These are phyloP conservation scores for Drosophila tripunctata DNA, from an alignment of 2,888 invertebrate genomes.

Conservation along the genomic window DNA sequence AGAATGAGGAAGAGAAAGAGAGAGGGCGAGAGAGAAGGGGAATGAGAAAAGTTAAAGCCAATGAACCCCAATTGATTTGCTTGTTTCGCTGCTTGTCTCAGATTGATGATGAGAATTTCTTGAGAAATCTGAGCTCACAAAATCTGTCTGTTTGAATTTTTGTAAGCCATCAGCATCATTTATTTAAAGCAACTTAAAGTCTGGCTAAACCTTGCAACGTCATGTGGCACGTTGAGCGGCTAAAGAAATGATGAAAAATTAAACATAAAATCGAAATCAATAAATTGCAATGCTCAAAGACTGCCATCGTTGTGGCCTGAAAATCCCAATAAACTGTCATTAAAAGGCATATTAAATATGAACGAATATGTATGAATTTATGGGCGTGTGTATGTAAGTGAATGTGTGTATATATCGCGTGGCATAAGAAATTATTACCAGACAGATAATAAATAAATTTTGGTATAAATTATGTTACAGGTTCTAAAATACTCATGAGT, in stretches of 20 bases:
- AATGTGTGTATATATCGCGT: not conserved
- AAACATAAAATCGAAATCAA: conserved; percentile 67
- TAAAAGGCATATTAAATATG: conserved; percentile 64
- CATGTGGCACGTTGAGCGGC: conserved; percentile 34
- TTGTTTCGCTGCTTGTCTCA: not conserved
- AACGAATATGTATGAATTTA: conserved; percentile 14
- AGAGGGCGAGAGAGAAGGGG: not conserved
- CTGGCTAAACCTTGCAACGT: conserved; percentile 17
- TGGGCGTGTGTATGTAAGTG: conserved; percentile 2
- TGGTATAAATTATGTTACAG: conserved; percentile 57
- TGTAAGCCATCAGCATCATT: conserved; percentile 56
- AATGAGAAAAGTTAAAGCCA: conserved; percentile 50
- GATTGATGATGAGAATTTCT: conserved; percentile 45
- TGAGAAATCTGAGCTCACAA: conserved; percentile 41
- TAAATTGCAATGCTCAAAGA: conserved; percentile 63
- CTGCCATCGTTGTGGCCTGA: not conserved
- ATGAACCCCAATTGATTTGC: conserved; percentile 54
- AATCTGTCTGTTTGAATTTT: conserved; percentile 24
- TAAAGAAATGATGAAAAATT: conserved; percentile 60
- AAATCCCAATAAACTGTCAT: conserved; percentile 56
- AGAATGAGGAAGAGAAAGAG: not conserved
- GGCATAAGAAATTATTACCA: conserved; percentile 39
- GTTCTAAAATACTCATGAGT: conserved; percentile 14
- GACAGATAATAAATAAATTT: conserved; percentile 18
- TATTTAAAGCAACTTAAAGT: conserved; percentile 40